A percentile compares a stretch with the other conserved stretches of the same genome.
phyloP scores from a whole-genome alignment of 2,888 invertebrate species.

The Litoditis marina region DNA sequence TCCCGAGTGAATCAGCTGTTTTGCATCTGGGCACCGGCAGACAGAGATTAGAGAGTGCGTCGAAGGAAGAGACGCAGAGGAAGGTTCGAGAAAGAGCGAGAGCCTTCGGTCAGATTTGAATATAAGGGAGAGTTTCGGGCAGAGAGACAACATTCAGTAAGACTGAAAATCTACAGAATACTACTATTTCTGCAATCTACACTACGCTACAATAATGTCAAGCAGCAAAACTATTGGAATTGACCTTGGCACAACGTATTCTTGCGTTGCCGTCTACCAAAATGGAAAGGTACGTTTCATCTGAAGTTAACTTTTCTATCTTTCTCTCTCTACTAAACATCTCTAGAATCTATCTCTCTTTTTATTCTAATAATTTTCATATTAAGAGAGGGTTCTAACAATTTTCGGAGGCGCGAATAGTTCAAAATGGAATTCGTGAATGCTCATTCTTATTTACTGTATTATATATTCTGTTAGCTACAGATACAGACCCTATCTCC shows the following conservation, averaged over 20 bases:
- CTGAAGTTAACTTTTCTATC: no score
- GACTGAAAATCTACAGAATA: constrained; percentile 5
- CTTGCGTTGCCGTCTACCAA: constrained; percentile 39
- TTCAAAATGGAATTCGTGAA: no score
- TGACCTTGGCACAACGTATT: constrained; percentile 43
- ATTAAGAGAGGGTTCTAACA: no score
- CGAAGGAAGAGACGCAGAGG: not conserved
- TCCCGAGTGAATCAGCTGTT: no score
- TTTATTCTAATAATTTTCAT: no score
- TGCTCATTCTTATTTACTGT: no score
- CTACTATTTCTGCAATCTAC: constrained; percentile 11
- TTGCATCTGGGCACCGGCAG: no score
- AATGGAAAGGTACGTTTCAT: constrained; percentile 36
- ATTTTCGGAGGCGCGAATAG: no score
- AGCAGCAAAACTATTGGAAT: constrained; percentile 45
- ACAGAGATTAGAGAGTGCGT: constrained; percentile 3
- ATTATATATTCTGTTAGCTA: no score
- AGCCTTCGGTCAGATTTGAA: constrained; percentile 16
- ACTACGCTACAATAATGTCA: constrained; percentile 29
- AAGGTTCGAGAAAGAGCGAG: constrained; percentile 24
- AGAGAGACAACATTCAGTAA: constrained; percentile 16
- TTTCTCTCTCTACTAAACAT: no score
- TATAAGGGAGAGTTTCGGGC: constrained; percentile 19
- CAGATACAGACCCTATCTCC: no score
- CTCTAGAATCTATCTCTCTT: no score